Percentiles rank a stretch among this genome's conserved stretches.
phyloP scores from a whole-genome alignment of 2,113 vertebrate species.

The Rhynchomys soricoides region DNA sequence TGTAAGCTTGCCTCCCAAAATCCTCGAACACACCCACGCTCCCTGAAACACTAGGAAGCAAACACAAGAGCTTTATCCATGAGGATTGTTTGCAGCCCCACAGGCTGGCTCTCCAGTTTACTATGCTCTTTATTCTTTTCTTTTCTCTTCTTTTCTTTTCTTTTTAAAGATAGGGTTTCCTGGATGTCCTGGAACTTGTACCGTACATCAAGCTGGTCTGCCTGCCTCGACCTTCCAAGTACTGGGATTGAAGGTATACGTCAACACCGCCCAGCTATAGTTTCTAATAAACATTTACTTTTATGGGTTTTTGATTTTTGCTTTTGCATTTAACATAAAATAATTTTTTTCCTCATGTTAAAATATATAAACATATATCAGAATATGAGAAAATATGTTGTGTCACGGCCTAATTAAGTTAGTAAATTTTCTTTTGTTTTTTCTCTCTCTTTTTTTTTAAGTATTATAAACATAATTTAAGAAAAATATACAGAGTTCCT shows the following conservation, averaged over 20 bases:
- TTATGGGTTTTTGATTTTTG: not conserved
- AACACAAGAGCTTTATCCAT: not conserved
- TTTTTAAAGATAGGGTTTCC: not conserved
- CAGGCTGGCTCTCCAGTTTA: not conserved
- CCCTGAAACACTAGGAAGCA: not conserved
- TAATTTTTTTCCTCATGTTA: too few species aligned
- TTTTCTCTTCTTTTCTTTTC: not conserved
- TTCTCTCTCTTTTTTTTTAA: slow-evolving; percentile 10
- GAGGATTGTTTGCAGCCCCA: not conserved
- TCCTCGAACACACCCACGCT: not conserved
- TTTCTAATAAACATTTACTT: slow-evolving; percentile 27
- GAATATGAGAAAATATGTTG: not conserved
- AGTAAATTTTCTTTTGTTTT: not conserved
- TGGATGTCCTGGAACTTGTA: not conserved
- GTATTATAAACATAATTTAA: slow-evolving; percentile 15
- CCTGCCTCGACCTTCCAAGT: not conserved
- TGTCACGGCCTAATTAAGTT: not conserved
- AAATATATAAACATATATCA: not conserved
- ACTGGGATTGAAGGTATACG: not conserved
- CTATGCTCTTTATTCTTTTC: not conserved
- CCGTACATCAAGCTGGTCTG: not conserved
- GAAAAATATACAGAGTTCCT: not conserved
- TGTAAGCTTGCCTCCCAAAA: not conserved
- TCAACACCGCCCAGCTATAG: not conserved
- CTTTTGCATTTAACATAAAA: not conserved